These are phyloP conservation scores for Cranoglanis bouderius DNA, from an alignment of 2,113 vertebrate genomes.

Conservation along the genomic window DNA sequence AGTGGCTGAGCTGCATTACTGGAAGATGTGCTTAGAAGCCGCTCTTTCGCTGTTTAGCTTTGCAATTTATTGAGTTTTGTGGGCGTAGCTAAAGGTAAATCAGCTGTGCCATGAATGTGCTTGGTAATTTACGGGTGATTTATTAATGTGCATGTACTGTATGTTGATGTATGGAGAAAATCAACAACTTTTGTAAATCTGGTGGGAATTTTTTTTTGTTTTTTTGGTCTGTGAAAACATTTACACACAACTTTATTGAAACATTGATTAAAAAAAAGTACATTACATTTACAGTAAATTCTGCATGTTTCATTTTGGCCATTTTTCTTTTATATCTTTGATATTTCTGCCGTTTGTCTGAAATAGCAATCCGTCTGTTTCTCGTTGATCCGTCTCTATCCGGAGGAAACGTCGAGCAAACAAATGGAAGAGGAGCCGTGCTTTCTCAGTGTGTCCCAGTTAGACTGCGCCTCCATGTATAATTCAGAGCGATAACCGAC, in stretches of 20 bases:
- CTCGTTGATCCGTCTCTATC: background rate
- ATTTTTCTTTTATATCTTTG: too few relatives aligned
- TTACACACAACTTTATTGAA: background rate
- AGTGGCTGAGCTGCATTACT: background rate
- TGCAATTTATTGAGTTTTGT: background rate
- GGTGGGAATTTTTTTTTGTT: too few relatives aligned
- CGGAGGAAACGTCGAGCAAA: background rate
- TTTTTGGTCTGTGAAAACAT: background rate
- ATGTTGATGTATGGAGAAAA: too few relatives aligned
- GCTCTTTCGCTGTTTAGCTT: background rate
- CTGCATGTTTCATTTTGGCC: background rate
- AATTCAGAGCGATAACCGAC: constrained; percentile 41
- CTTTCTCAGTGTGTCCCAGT: constrained; percentile 1
- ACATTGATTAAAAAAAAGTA: background rate
- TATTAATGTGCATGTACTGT: too few relatives aligned
- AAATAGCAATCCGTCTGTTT: background rate
- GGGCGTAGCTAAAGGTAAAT: background rate
- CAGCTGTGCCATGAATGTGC: background rate
- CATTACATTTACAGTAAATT: background rate
- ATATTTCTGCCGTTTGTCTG: background rate
- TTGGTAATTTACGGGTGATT: background rate
- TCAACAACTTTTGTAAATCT: background rate
- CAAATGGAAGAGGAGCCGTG: constrained; percentile 9
- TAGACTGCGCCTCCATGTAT: constrained; percentile 39
- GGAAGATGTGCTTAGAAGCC: background rate